A percentile compares a stretch with the other conserved stretches of the same genome.
phyloP scores from a whole-genome alignment of 2,113 vertebrate genomes.

The Sclerurus mexicanus region DNA sequence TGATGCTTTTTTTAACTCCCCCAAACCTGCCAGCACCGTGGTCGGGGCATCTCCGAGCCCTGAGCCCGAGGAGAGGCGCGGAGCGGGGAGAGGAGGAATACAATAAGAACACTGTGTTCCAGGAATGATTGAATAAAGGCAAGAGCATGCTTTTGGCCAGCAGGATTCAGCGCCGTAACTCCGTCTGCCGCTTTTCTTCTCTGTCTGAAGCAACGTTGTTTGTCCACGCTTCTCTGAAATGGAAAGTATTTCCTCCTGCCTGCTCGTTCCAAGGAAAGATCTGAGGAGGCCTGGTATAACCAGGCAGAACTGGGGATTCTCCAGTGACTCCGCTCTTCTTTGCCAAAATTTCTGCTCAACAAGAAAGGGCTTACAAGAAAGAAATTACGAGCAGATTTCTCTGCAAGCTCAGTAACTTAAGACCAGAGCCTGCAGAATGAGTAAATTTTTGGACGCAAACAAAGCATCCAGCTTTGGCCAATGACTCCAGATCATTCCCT shows the following conservation, averaged over 20 bases:
- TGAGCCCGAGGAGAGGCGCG: not conserved
- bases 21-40: not conserved
- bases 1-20: not conserved
- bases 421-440: not conserved
- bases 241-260: constrained; percentile 58
- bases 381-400: constrained; percentile 26
- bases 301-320: constrained; percentile 55
- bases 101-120: constrained; percentile 64
- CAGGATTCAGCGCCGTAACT: not conserved
- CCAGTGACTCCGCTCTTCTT: not conserved
- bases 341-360: constrained; percentile 36
- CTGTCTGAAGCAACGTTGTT: constrained; percentile 13
- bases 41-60: not conserved
- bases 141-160: constrained; percentile 41
- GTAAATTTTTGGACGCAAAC: not conserved
- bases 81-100: constrained; percentile 1
- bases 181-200: constrained; percentile 45
- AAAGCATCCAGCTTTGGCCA: not conserved
- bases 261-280: constrained; percentile 47
- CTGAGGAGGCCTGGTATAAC: constrained; percentile 43
- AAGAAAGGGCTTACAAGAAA: constrained; percentile 12
- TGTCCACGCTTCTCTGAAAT: constrained; percentile 55
- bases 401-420: constrained; percentile 3
- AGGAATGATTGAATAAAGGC: constrained; percentile 58
- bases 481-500: not conserved